These are phyloP conservation scores for Caenorhabditis panamensis DNA, from an alignment of 2,888 invertebrate species.

Conservation along the genomic window DNA sequence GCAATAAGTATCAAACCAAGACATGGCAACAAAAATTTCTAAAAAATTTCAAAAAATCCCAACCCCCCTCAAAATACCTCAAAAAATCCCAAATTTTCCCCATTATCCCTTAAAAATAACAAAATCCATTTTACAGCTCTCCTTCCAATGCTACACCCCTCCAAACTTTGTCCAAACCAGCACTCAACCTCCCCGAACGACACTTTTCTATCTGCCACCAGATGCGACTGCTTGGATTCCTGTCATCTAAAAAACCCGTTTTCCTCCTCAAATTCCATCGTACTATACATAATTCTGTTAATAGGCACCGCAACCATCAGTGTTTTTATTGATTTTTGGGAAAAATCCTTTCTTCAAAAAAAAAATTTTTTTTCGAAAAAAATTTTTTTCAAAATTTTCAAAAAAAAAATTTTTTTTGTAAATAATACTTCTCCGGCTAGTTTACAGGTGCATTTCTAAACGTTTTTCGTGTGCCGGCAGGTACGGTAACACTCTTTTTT, in stretches of 20 bases:
- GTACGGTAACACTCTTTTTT: conserved; percentile 29
- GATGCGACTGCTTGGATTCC: conserved; percentile 79
- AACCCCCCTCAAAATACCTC: no score
- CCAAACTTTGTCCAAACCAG: no score
- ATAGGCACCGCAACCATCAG: conserved; percentile 6
- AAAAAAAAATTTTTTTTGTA: background rate
- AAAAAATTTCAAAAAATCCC: no score
- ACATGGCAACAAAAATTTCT: no score
- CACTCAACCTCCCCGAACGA: conserved; percentile 68
- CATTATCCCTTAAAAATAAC: background rate
- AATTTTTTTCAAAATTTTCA: no score
- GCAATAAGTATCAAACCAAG: no score
- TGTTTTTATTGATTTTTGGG: conserved; percentile 7
- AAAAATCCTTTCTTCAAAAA: background rate
- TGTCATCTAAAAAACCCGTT: conserved; percentile 71
- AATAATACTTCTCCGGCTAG: no score
- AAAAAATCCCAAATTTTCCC: conserved; percentile 7
- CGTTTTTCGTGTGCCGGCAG: conserved; percentile 30
- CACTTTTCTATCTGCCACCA: conserved; percentile 79
- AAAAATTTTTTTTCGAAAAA: no score
- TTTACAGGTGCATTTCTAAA: background rate
- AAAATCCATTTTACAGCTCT: conserved; percentile 58
- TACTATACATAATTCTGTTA: conserved; percentile 4
- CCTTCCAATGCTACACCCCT: conserved; percentile 49
- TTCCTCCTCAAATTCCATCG: background rate